A percentile compares a stretch with the other conserved stretches of the same genome.
phyloP scores from a whole-genome alignment of 23 tunicate genomes.

The Pegea sp. region DNA sequence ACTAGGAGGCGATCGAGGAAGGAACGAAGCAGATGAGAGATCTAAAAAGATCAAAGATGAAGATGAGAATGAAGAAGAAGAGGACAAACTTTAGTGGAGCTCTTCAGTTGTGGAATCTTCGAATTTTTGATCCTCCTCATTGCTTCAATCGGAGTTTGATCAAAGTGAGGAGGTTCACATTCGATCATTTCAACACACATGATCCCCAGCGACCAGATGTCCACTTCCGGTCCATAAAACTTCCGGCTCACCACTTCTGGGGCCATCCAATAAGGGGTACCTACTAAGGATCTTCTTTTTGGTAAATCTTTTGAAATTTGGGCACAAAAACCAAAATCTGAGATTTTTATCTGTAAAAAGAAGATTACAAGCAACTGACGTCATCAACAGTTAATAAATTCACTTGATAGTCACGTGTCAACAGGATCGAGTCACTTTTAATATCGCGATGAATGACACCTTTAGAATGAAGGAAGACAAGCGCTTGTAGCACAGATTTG shows the following conservation, averaged over 20 bases:
- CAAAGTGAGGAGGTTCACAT: conserved; percentile 92
- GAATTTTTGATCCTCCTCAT: conserved; percentile 64
- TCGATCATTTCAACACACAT: conserved; percentile 99
- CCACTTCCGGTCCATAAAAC: conserved; percentile 92
- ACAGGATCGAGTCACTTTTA: conserved; percentile 85
- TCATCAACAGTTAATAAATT: background rate
- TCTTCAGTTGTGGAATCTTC: conserved; percentile 61
- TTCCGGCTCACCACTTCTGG: conserved; percentile 89
- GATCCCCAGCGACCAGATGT: conserved; percentile 97
- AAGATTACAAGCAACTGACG: background rate
- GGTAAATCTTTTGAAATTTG: conserved; percentile 86
- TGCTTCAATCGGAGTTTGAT: conserved; percentile 88
- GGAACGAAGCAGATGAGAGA: conserved; percentile 50
- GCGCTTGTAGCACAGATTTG: conserved; percentile 62
- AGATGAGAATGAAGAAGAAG: background rate
- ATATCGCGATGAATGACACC: conserved; percentile 95
- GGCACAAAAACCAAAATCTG: conserved; percentile 98
- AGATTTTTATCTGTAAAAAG: conserved; percentile 48
- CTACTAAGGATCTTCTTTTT: conserved; percentile 91
- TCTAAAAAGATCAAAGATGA: conserved; percentile 14
- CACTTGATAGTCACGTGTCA: conserved; percentile 54
- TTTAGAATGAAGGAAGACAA: conserved; percentile 61
- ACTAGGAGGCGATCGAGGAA: conserved; percentile 64
- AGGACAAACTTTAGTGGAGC: conserved; percentile 42
- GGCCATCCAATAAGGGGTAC: conserved; percentile 99